Base-by-base conservation (phyloP, 2,888 invertebrate species). In the Chirona hameri region DNA sequence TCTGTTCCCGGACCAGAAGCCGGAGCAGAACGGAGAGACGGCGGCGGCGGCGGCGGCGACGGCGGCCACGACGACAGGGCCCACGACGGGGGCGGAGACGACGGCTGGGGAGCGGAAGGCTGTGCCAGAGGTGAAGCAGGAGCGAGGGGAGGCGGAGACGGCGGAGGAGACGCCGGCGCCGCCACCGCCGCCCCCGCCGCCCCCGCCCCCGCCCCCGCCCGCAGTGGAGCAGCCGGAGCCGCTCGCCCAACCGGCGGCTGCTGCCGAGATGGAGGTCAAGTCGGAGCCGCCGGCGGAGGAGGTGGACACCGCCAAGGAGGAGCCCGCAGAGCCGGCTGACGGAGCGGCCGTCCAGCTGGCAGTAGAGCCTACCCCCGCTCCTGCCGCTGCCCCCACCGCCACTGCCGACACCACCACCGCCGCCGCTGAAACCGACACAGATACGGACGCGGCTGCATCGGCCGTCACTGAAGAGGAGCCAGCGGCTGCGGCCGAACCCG, bases 281-380 rank as follows among this genome's bases (percentile, higher is more conserved):
- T 72, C 72, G 31, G 72, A 72, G 72, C 72, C 72, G 69, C 69
- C 69, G n/a, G 65, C 27, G n/a, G 65, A n/a, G 27, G 65, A 65
- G 65, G 10, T 18, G 7, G 24, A 24, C 4, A 1, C 24, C 2
- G 21, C 60, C 21, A 24, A 21, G 60, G 60, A 52, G 52, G 52
- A 52, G 39, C 39, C 39, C 39, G 39, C 39, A 39, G 39, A 39
- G 39, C 7, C 39, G 39, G 39, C 39, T 39, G 39, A 39, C 39
- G 39, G 2, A 39, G 39, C 39, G 39, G 7, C 39, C 39, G 39
- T 39, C 39, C 52, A 12, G 52, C 52, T 12, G 52, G 15, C 52
- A 52, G 15, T 52, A 12, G 12, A 52, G 18, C 39, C 52, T 12
- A 12, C 18, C 52, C 52, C 52, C 10, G 52, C 52, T 12, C 7